phyloP scores from a whole-genome alignment of 2,888 invertebrate species.

The Diachrysia chrysitis region DNA sequence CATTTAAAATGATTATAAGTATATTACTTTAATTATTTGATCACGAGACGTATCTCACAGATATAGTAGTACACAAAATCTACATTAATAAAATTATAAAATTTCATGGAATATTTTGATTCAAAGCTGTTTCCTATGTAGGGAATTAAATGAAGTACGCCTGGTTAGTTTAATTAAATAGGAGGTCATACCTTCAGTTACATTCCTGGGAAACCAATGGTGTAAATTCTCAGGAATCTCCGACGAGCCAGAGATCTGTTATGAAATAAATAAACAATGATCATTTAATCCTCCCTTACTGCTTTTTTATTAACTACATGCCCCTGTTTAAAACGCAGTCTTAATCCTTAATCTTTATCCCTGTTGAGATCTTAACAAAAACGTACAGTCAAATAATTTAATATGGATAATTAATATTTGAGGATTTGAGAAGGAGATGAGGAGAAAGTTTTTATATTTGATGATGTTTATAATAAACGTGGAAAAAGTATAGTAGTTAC shows the following conservation, averaged over 20 bases:
- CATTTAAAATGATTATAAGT: background rate
- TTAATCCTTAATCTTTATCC: too few relatives aligned
- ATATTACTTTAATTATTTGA: too few relatives aligned
- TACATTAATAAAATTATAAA: too few relatives aligned
- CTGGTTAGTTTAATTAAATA: background rate
- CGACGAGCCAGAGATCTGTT: background rate
- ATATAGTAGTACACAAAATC: too few relatives aligned
- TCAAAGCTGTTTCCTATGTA: too few relatives aligned
- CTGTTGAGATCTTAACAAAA: too few relatives aligned
- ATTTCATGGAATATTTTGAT: too few relatives aligned
- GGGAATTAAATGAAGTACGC: too few relatives aligned
- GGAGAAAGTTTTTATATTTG: too few relatives aligned
- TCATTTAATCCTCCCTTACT: background rate
- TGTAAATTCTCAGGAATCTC: background rate
- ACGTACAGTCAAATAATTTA: background rate
- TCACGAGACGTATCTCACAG: too few relatives aligned
- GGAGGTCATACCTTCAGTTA: background rate
- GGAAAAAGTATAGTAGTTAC: background rate
- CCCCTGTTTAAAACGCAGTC: background rate
- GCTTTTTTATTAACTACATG: background rate
- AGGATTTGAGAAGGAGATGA: too few relatives aligned
- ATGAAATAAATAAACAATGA: conserved; percentile 2
- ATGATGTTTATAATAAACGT: background rate
- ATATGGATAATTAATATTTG: background rate
- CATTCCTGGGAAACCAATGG: background rate